Base-by-base conservation (phyloP, 2,888 invertebrate species). In the Vesta saturnalis region DNA sequence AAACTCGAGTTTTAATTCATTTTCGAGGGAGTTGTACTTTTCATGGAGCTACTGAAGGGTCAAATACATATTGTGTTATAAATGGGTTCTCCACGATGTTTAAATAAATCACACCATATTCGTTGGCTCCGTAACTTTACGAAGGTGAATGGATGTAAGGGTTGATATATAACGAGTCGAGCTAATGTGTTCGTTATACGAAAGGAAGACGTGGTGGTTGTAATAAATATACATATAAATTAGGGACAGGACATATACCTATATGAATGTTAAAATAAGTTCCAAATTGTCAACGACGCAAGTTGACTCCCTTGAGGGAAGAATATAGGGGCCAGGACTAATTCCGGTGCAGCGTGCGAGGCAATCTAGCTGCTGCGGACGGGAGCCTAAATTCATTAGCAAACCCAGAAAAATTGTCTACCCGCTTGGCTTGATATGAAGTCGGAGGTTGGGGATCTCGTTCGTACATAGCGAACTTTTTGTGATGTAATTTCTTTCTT, bases 211-310 rank as follows among this genome's bases (percentile, higher is more conserved):
- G 72, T 59, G 72, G 63, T 77, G 77, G 78, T 80, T 77, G 80
- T 83, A 83, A 84, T 84, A 83, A 84, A 84, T 84, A 84, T 84
- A 83, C 84, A 84, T 84, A 83, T 83, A 84, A 84, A 84, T 83
- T 83, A 83, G 80, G 81, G 80, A 76, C 80, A 70, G 77, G 77
- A 78, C 79, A 78, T 78, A 79, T 79, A 81, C 81, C 82, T 83
- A 83, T 85, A 85, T 85, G 85, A 85, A 85, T 85, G 85, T 85
- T 85, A 85, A 85, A 85, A 85, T 85, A 85, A 85, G 84, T 85
- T 85, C 84, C 83, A 85, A 85, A 85, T 85, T 85, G 85, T 85
- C 85, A 85, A 83, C 84, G 84, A 84, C 84, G 82, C 82, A 83
- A 85, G 81, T 85, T 82, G 75, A 73, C 74, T 83, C 85, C 84